These are phyloP conservation scores for Varecia variegata DNA, from an alignment of 2,797 vertebrate genomes.

Conservation along the genomic window DNA sequence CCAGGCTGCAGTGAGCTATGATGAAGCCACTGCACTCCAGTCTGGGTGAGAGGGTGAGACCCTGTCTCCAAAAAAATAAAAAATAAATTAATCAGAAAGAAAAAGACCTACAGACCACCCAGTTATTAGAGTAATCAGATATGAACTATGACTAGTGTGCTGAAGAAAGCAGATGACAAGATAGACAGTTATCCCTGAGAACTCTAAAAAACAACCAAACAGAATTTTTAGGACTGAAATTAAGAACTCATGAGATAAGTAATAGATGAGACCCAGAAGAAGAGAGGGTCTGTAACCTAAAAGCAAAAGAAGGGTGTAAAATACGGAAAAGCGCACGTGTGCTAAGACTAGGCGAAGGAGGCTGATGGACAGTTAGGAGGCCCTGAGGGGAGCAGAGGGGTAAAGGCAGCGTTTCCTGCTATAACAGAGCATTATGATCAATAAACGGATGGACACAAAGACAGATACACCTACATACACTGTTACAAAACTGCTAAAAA, in stretches of 20 bases:
- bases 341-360: background rate
- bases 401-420: background rate
- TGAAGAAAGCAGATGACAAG: background rate
- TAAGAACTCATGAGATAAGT: no score
- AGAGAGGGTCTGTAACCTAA: background rate
- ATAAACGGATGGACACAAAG: fast-evolving
- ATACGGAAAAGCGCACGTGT: background rate
- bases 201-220: background rate
- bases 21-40: no score
- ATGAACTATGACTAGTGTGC: fast-evolving
- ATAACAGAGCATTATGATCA: fast-evolving
- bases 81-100: no score
- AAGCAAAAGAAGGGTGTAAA: background rate
- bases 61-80: no score
- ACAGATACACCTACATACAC: fast-evolving
- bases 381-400: background rate
- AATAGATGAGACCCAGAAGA: background rate
- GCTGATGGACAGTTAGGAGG: background rate
- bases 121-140: background rate
- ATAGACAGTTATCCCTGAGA: background rate
- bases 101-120: no score
- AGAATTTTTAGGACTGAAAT: background rate
- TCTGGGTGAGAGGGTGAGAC: no score
- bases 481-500: fast-evolving
- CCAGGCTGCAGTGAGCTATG: no score